Evolutionary conservation across 2,113 vertebrate genomes (phyloP).

Genomic region (Etheostoma cragini): DNA sequence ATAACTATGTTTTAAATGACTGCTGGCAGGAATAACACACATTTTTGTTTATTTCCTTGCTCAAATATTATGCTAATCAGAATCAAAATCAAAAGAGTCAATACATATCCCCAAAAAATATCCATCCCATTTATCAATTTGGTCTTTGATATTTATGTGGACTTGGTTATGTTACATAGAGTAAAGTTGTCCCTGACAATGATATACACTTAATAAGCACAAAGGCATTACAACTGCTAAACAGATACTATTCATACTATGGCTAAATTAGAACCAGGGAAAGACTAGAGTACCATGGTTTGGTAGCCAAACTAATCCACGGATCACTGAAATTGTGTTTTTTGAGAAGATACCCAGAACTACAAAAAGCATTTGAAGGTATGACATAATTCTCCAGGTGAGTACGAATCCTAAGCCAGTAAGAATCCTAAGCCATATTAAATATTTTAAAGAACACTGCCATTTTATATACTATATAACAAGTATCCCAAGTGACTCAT

Average conservation of each 20-base stretch:
- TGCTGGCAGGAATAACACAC: not conserved
- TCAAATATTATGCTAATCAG: not conserved
- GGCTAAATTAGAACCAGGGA: not conserved
- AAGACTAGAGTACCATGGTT: not conserved
- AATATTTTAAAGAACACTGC: constrained; percentile 4
- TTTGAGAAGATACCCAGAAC: not conserved
- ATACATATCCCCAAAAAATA: not conserved
- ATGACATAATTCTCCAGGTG: constrained; percentile 4
- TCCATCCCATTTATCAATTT: not conserved
- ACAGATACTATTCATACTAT: not conserved
- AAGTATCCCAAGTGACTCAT: constrained; percentile 14
- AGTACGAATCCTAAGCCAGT: not conserved
- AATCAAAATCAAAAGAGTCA: not conserved
- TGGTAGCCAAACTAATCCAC: not conserved
- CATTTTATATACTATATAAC: constrained; percentile 18
- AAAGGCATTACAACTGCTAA: not conserved
- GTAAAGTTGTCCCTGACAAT: not conserved
- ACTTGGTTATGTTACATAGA: not conserved
- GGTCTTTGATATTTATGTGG: not conserved
- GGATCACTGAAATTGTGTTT: not conserved
- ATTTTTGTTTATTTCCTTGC: not conserved
- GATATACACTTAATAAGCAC: not conserved
- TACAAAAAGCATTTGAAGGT: not conserved
- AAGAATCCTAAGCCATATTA: not conserved
- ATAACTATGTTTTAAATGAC: not conserved